Conservation (phyloP, 2,888 invertebrate genomes). For the Cheilosia soror region DNA sequence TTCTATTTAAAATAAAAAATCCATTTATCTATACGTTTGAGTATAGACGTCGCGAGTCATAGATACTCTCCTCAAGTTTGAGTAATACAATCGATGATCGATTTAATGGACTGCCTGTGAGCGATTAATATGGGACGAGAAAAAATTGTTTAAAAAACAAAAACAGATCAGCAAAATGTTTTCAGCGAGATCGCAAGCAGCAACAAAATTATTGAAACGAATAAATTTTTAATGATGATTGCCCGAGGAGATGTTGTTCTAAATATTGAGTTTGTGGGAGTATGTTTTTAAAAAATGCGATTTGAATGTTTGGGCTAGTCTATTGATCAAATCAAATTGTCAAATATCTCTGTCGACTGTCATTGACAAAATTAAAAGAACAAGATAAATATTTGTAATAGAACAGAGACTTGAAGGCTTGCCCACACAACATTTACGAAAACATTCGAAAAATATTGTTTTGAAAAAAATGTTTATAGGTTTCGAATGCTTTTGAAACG, state of each 20-base stretch:
- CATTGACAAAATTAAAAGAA: no score
- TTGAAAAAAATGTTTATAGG: no score
- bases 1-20: constrained; percentile 26
- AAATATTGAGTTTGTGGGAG: background rate
- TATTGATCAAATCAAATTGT: no score
- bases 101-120: constrained; percentile 52
- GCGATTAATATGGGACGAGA: constrained; percentile 39
- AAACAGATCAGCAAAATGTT: background rate
- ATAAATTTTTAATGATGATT: constrained; percentile 8
- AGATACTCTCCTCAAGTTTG: constrained; percentile 46
- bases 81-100: constrained; percentile 58
- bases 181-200: constrained; percentile 15
- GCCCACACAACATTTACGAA: no score
- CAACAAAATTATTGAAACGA: background rate
- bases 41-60: constrained; percentile 21
- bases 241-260: background rate
- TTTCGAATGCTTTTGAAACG: no score
- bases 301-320: background rate
- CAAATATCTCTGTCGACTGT: no score
- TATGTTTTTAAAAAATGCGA: background rate
- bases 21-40: background rate
- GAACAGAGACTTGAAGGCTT: no score
- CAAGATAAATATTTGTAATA: no score
- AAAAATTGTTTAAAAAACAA: constrained; percentile 39
- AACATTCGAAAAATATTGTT: no score